phyloP scores from a whole-genome alignment of 2,113 vertebrate genomes.

The Apaloderma vittatum region DNA sequence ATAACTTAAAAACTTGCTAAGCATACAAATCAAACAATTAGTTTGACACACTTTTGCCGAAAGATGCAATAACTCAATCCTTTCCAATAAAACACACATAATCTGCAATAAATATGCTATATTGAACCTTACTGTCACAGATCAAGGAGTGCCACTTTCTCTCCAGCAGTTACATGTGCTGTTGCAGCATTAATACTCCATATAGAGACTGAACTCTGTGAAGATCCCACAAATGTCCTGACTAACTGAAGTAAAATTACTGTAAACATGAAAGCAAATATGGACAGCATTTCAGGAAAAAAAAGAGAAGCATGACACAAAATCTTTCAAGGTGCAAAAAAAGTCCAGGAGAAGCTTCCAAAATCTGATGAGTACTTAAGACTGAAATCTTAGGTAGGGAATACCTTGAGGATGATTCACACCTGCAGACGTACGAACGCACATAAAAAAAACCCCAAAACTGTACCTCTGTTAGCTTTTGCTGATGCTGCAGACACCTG shows the following conservation, averaged over 20 bases:
- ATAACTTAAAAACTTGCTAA: background rate
- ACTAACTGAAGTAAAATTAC: background rate
- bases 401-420: background rate
- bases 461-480: background rate
- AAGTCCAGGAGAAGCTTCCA: background rate
- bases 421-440: fast-evolving
- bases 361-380: background rate
- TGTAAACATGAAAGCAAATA: background rate
- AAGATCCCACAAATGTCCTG: background rate
- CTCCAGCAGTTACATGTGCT: background rate
- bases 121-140: background rate
- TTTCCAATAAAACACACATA: background rate
- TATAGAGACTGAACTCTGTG: background rate
- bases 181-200: background rate
- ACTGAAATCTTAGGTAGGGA: background rate
- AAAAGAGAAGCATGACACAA: background rate
- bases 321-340: background rate
- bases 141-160: background rate
- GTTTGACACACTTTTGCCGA: background rate
- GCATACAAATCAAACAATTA: background rate
- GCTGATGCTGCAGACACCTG: background rate
- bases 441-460: background rate
- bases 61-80: background rate
- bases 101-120: fast-evolving
- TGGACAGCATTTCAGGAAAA: background rate